A percentile compares a stretch with the other conserved stretches of the same genome.
These are phyloP conservation scores for Isoperla grammatica DNA, from an alignment of 2,888 invertebrate genomes.

Conservation along the genomic window DNA sequence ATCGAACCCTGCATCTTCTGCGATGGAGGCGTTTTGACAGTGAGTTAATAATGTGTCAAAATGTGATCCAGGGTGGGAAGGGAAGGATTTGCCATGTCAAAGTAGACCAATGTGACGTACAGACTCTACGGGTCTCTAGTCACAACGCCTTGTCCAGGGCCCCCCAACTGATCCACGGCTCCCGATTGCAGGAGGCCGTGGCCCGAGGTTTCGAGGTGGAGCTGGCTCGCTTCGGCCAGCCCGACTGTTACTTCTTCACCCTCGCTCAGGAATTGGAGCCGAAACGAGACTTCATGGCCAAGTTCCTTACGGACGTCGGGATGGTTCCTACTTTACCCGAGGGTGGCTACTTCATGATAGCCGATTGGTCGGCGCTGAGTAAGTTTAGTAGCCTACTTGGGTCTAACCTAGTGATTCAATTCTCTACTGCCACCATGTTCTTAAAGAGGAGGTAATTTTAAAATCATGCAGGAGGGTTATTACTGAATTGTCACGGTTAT, in stretches of 20 bases:
- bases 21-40: too few species aligned
- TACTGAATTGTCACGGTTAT: too few species aligned
- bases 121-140: too few species aligned
- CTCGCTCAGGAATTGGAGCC: conserved; percentile 66
- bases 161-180: too few species aligned
- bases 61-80: too few species aligned
- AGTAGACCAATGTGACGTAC: too few species aligned
- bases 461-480: too few species aligned
- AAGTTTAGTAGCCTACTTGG: conserved; percentile 37
- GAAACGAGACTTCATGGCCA: conserved; percentile 75
- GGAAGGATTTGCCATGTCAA: too few species aligned
- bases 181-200: conserved; percentile 79
- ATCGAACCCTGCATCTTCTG: too few species aligned
- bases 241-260: conserved; percentile 78
- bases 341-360: conserved; percentile 96
- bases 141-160: too few species aligned
- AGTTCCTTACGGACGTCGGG: conserved; percentile 68
- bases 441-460: too few species aligned
- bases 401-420: background rate
- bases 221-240: conserved; percentile 57
- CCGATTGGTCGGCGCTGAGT: conserved; percentile 81
- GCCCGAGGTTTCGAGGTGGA: conserved; percentile 87
- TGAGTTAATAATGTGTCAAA: too few species aligned
- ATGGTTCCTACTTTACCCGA: conserved; percentile 91
- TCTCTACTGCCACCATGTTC: background rate